phyloP scores from a whole-genome alignment of 1,140 invertebrate genomes.

The Panagrolaimus sp. region DNA sequence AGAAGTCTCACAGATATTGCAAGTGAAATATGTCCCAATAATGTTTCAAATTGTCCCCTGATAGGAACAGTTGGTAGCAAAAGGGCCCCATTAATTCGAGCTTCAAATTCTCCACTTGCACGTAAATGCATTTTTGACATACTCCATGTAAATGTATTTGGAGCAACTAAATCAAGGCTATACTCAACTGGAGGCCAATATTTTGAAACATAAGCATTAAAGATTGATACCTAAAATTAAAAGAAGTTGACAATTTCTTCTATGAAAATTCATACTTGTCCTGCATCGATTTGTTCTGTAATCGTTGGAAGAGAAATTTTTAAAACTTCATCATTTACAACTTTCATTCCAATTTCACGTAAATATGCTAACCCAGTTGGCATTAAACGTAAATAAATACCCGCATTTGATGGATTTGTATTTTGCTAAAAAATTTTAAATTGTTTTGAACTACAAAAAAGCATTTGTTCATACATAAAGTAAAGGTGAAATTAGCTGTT shows the following conservation, averaged over 20 bases:
- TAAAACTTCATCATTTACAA: constrained; percentile 57
- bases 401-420: constrained; percentile 51
- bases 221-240: constrained; percentile 50
- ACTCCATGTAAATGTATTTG: constrained; percentile 55
- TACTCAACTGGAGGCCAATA: constrained; percentile 58
- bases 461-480: constrained; percentile 30
- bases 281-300: constrained; percentile 53
- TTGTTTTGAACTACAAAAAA: background rate
- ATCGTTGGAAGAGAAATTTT: constrained; percentile 55
- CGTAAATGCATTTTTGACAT: constrained; percentile 58
- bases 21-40: constrained; percentile 51
- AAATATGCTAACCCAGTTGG: constrained; percentile 56
- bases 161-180: constrained; percentile 46
- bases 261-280: constrained; percentile 39
- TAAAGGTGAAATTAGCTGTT: constrained; percentile 28
- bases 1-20: constrained; percentile 53
- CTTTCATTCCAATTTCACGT: constrained; percentile 57
- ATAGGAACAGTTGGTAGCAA: constrained; percentile 56
- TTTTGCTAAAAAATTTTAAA: constrained; percentile 49
- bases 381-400: constrained; percentile 53
- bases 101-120: constrained; percentile 53
- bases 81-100: constrained; percentile 49
- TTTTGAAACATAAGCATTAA: constrained; percentile 55
- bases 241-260: constrained; percentile 15
- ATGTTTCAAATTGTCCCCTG: constrained; percentile 49